These are phyloP conservation scores for Pangasius macronema DNA, from an alignment of 2,797 vertebrate species.

Conservation along the genomic window DNA sequence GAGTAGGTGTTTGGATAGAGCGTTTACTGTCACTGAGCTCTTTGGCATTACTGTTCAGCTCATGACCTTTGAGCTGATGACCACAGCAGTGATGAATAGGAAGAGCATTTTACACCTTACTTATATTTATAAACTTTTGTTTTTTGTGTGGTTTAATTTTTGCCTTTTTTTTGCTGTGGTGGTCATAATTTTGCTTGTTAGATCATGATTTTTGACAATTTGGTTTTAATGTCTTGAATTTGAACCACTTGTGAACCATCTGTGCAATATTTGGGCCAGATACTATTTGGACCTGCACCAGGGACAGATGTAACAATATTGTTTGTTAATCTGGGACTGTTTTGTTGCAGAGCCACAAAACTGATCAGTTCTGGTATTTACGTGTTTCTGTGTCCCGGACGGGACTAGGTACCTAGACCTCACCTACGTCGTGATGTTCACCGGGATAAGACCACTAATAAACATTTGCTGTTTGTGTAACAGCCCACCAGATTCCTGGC, in stretches of 20 bases:
- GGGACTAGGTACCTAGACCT: no score
- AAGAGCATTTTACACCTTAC: not conserved
- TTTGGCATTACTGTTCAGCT: not conserved
- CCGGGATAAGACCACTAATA: no score
- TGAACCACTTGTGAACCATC: not conserved
- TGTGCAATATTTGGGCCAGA: slow-evolving; percentile 5
- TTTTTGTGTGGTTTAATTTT: not conserved
- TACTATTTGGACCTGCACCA: slow-evolving; percentile 14
- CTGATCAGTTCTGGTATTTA: slow-evolving; percentile 2
- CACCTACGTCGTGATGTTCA: no score
- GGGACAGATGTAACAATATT: slow-evolving; percentile 18
- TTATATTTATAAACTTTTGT: not conserved
- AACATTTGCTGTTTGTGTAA: slow-evolving; percentile 1
- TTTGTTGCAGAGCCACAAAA: not conserved
- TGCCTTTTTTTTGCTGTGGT: not conserved
- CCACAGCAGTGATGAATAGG: not conserved
- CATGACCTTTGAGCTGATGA: not conserved
- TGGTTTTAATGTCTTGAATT: not conserved
- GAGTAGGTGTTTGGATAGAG: not conserved
- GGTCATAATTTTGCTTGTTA: not conserved
- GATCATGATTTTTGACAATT: not conserved
- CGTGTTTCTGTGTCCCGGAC: no score
- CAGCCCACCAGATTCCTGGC: not conserved
- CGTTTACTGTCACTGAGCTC: not conserved
- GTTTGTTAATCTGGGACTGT: slow-evolving; percentile 1